phyloP scores from a whole-genome alignment of 2,113 vertebrate genomes.

The Gorsachius goisagi region DNA sequence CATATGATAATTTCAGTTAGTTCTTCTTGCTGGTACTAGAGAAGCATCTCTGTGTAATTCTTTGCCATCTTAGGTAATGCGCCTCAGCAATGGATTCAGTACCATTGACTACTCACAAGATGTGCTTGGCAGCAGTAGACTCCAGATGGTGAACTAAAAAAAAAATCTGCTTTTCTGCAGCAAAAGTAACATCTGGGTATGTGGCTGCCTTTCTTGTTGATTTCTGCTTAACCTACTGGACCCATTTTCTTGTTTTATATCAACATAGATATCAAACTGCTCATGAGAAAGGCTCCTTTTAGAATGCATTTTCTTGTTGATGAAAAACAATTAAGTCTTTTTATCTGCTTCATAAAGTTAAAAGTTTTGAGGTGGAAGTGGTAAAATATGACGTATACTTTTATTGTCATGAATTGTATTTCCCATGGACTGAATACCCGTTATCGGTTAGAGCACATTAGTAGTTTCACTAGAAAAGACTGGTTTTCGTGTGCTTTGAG shows the following conservation, averaged over 20 bases:
- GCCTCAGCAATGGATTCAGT: background rate
- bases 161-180: constrained; percentile 2
- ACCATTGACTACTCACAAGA: background rate
- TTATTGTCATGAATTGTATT: background rate
- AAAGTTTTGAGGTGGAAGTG: background rate
- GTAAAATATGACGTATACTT: background rate
- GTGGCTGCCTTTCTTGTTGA: constrained; percentile 24
- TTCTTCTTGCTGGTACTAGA: background rate
- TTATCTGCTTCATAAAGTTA: background rate
- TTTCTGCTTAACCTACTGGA: background rate
- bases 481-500: background rate
- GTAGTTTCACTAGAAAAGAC: background rate
- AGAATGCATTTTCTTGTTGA: background rate
- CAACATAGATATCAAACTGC: background rate
- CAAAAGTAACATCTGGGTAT: constrained; percentile 21
- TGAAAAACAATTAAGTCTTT: background rate
- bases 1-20: background rate
- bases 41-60: background rate
- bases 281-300: background rate
- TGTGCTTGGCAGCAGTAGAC: constrained; percentile 22
- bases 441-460: background rate
- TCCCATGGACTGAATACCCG: background rate
- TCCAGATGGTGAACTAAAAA: constrained; percentile 49
- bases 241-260: background rate
- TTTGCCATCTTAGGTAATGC: background rate